These are phyloP conservation scores for Maconellicoccus hirsutus DNA, from an alignment of 1,140 invertebrate genomes.

Conservation along the genomic window DNA sequence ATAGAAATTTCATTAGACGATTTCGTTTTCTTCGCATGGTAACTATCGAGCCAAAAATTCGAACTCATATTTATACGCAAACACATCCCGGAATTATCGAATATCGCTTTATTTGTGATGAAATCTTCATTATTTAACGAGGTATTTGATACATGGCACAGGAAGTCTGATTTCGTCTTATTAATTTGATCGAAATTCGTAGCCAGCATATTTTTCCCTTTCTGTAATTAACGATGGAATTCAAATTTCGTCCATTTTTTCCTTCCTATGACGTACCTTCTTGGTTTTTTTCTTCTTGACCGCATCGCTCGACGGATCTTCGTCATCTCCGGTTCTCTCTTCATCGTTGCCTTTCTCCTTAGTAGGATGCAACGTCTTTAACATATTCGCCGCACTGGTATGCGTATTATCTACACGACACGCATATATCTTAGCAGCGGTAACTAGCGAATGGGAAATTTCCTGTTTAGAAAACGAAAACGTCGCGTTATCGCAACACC, in stretches of 20 bases:
- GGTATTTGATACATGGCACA: not conserved
- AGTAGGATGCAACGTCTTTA: slow-evolving; percentile 45
- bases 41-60: too few relatives aligned
- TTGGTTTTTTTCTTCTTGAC: not conserved
- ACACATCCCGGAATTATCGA: not conserved
- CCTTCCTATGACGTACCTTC: not conserved
- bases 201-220: too few relatives aligned
- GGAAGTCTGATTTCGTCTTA: not conserved
- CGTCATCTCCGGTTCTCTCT: not conserved
- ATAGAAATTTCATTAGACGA: not conserved
- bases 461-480: not conserved
- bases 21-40: slow-evolving; percentile 29
- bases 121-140: not conserved
- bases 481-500: too few relatives aligned
- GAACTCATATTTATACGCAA: not conserved
- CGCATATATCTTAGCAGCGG: slow-evolving; percentile 70
- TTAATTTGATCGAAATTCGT: not conserved
- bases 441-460: slow-evolving; percentile 66
- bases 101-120: not conserved
- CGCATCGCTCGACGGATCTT: not conserved
- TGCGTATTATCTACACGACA: slow-evolving; percentile 67
- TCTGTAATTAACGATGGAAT: too few relatives aligned
- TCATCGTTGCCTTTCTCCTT: not conserved
- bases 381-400: slow-evolving; percentile 60
- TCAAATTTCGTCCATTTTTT: not conserved